Evolutionary conservation across 2,113 vertebrate genomes (phyloP), one percentile per base, ranked within the genome.

Genomic region (Menidia beryllina): DNA sequence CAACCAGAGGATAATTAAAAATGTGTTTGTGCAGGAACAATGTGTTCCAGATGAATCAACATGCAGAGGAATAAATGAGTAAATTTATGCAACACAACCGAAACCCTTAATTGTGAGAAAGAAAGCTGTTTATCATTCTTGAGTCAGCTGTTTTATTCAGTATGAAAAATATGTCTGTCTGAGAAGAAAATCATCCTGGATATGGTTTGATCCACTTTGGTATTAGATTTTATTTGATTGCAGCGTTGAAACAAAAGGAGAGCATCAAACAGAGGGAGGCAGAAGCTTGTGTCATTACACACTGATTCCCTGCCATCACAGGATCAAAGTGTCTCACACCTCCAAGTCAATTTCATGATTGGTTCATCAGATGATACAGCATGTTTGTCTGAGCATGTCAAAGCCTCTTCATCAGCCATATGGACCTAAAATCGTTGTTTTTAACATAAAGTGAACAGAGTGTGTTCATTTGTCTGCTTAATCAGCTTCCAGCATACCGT

Each of bases 281-380:
- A 59, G 34, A 9, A 26, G 41, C 24, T 48, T 53, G 26, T 76
- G 74, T 34, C 27, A 69, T 49, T 24, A 36, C 10, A 48, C 20
- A 24, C 39, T 1, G 5, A 63, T 66, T 72, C 41, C 2, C 45
- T 63, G 52, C 26, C 65, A 66, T 56, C 41, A 13, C 38, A 59
- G 25, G 49, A 79, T 87, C 78, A 88, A 81, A 86, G 77, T 15
- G 21, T 69, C 45, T 53, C 13, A 65, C 48, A 47, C 26, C 60
- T 80, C 63, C 62, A 77, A 51, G 72, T 78, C 64, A 69, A 54
- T 78, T 79, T 80, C 54, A 82, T 57, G 72, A 86, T 64, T 47
- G 54, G 78, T 53, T 77, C 63, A 75, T 82, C 56, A 51, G 73
- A 21, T 23, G 47, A 43, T 57, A 61, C 2, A 1, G 57, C 20